Conservation (phyloP, 2,797 vertebrate genomes). For the Thripadectes ignobilis region DNA sequence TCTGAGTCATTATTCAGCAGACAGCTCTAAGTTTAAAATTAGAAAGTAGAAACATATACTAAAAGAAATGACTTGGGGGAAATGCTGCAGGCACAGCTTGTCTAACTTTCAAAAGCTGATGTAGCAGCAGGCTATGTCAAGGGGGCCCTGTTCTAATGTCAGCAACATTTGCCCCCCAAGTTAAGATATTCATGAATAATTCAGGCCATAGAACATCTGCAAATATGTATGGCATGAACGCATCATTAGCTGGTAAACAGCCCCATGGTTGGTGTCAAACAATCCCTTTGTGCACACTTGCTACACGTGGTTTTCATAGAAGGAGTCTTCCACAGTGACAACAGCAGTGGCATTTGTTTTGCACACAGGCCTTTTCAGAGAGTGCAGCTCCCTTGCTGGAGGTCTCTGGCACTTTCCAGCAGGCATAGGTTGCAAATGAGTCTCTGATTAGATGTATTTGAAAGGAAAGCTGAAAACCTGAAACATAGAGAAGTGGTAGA, state of each 20-base stretch:
- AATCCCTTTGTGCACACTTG: neutral
- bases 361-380: neutral
- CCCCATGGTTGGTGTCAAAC: neutral
- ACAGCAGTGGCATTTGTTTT: neutral
- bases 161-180: neutral
- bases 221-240: neutral
- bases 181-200: neutral
- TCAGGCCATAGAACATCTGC: neutral
- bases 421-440: neutral
- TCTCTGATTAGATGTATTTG: neutral
- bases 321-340: neutral
- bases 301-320: neutral
- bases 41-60: conserved; percentile 24
- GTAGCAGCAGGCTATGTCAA: neutral
- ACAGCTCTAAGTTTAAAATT: conserved; percentile 45
- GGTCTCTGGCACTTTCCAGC: neutral
- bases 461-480: neutral
- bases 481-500: neutral
- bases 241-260: neutral
- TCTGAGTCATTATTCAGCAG: conserved; percentile 59
- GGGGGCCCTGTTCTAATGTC: neutral
- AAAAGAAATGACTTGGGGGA: neutral
- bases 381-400: neutral
- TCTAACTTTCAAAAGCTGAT: neutral
- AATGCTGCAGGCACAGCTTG: neutral